Evolutionary conservation across 2,113 vertebrate species (phyloP).

Genomic region (Labeo catla): DNA sequence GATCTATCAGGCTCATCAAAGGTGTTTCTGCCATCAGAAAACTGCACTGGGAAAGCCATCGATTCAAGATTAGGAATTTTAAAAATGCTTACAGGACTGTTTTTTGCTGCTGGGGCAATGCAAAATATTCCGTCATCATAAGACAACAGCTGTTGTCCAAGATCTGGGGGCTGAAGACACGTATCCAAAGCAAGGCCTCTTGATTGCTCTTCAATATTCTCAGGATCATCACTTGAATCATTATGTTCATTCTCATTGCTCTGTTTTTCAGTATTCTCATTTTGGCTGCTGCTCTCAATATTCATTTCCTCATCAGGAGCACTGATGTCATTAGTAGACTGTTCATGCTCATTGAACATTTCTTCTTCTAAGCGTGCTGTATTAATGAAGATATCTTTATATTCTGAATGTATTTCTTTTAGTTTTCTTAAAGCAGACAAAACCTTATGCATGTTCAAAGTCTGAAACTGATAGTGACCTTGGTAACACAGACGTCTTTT

Average conservation of each 20-base stretch:
- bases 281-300: too few species aligned
- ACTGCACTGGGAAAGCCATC: constrained; percentile 46
- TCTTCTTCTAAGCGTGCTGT: background rate
- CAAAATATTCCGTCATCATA: constrained; percentile 45
- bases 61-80: constrained; percentile 48
- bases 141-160: constrained; percentile 49
- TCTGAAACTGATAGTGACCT: constrained; percentile 55
- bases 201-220: background rate
- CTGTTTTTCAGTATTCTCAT: too few species aligned
- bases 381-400: constrained; percentile 29
- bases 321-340: background rate
- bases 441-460: constrained; percentile 49
- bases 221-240: constrained; percentile 22
- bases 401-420: constrained; percentile 52
- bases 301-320: constrained; percentile 12
- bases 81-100: constrained; percentile 47
- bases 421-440: constrained; percentile 38
- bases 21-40: constrained; percentile 51
- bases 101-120: constrained; percentile 45
- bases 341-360: background rate
- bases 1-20: constrained; percentile 30
- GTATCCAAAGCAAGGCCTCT: constrained; percentile 40
- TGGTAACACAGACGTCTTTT: constrained; percentile 51
- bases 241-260: background rate
- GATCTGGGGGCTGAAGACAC: constrained; percentile 49